Base-by-base conservation (phyloP, 1,140 invertebrate genomes). In the Eufriesea mexicana region DNA sequence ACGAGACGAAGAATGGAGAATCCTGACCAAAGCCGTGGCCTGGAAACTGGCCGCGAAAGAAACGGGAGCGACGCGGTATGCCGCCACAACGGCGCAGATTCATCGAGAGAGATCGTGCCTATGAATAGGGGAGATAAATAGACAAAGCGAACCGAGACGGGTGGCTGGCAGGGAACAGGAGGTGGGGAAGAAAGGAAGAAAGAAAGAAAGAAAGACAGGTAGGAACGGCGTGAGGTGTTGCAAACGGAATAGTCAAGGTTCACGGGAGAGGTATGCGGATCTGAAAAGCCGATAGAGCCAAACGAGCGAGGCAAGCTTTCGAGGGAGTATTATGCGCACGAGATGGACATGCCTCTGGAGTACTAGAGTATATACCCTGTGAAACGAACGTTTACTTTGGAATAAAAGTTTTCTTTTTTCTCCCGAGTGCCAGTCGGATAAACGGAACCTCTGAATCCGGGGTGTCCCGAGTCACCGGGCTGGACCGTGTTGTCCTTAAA, bases 221-320 rank as follows among this genome's bases (percentile, higher is more conserved):
- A 84, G 62, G 47, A 72, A 57, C 57, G 70, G 59, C 23, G 55
- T 20, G 74, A 86, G 75, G 83, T 81, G 80, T 86, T 88, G 88
- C 83, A 86, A 83, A 85, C 75, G 45, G 72, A 86, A 88, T 80
- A 87, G 84, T 82, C 86, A 87, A 90, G 89, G 88, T 87, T 90
- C 73, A 80, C 87, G 77, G 72, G 81, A 88, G 74, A 86, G 87
- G 84, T 90, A 90, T 89, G 88, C 87, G 87, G 87, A 89, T 89
- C 86, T 84, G 78, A 57, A 61, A 54, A 74, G 47, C 59, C 80
- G 87, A 89, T 84, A 84, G 64, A 85, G 68, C 47, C 71, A 68
- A 68, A 70, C 67, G 77, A 81, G 28, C 62, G 45, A 81, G 55
- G 28, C 70, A 49, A 77, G 78, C 82, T 68, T 77, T 62, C 62